phyloP scores from a whole-genome alignment of 2,888 invertebrate genomes.

The Cheilosia impressa region DNA sequence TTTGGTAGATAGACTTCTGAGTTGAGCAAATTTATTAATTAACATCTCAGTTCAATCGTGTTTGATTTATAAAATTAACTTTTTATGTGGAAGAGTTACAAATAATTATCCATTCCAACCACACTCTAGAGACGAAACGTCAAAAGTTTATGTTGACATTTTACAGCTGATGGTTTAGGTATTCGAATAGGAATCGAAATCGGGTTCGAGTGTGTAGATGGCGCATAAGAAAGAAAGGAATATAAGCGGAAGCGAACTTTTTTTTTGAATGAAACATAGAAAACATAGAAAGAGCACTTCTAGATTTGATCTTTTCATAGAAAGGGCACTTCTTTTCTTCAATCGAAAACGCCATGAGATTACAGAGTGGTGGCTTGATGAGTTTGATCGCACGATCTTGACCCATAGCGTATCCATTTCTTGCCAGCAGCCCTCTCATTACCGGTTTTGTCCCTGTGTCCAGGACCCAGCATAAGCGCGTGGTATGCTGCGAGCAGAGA shows the following conservation, averaged over 20 bases:
- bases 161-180: slow-evolving; percentile 28
- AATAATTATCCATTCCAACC: background rate
- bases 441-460: no score
- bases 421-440: no score
- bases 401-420: no score
- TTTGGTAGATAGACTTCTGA: slow-evolving; percentile 76
- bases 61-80: slow-evolving; percentile 16
- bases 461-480: no score
- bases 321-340: no score
- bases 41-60: slow-evolving; percentile 76
- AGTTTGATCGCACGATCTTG: no score
- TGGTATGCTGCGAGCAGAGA: no score
- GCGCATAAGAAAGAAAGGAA: background rate
- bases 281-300: no score
- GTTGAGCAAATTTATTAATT: slow-evolving; percentile 76
- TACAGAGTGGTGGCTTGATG: no score
- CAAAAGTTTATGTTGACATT: slow-evolving; percentile 6
- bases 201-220: background rate
- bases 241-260: background rate
- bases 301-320: no score
- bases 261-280: no score
- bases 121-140: slow-evolving; percentile 19
- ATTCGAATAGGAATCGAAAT: background rate
- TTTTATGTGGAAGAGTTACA: background rate
- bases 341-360: no score